phyloP scores from a whole-genome alignment of 2,113 vertebrate genomes.

The Silurus asotus region DNA sequence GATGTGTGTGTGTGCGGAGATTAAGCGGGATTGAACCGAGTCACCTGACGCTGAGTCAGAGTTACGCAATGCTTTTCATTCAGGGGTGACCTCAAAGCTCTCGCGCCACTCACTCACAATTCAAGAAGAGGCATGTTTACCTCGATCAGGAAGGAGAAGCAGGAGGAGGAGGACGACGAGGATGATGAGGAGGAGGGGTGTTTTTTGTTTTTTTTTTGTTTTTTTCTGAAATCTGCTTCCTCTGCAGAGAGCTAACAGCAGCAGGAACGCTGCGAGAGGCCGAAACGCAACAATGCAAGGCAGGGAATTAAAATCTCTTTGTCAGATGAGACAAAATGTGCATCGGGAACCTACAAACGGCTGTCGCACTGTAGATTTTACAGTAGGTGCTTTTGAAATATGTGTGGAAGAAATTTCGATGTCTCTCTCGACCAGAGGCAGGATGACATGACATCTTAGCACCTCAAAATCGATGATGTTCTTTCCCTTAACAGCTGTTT shows the following conservation, averaged over 20 bases:
- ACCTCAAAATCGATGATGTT: too few species aligned
- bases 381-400: too few species aligned
- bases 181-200: neutral
- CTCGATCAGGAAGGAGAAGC: conserved; percentile 13
- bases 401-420: too few species aligned
- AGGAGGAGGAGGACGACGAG: neutral
- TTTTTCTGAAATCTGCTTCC: conserved; percentile 1
- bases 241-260: conserved; percentile 1
- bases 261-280: neutral
- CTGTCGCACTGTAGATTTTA: too few species aligned
- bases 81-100: conserved; percentile 33
- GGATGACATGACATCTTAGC: too few species aligned
- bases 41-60: conserved; percentile 8
- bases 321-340: neutral
- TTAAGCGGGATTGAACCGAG: neutral
- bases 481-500: too few species aligned
- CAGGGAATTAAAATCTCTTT: neutral
- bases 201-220: too few species aligned
- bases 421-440: too few species aligned
- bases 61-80: conserved; percentile 30
- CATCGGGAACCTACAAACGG: too few species aligned
- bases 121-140: conserved; percentile 25
- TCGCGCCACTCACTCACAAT: neutral
- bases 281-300: neutral
- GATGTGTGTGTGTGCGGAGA: neutral